Evolutionary conservation across 2,888 invertebrate species (phyloP), one percentile per base, ranked within the genome.

Genomic region (Emmelina monodactyla): DNA sequence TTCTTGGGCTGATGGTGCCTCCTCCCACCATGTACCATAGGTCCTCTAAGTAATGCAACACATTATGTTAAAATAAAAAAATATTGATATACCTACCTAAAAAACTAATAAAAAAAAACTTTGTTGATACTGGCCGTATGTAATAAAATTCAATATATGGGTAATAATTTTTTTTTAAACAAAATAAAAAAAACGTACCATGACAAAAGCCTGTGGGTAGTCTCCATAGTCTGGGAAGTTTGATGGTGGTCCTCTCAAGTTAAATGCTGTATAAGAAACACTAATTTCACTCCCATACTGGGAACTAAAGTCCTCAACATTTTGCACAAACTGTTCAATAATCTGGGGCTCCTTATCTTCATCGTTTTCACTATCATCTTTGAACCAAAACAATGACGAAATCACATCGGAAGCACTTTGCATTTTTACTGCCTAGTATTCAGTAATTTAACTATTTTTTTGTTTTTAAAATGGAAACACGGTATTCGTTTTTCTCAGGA

Each of bases 181-280:
- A 13, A 31, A 30, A 39, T 40, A 34, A 28, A 35, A 32, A 39
- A 34, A 29, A 37, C 9, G 10, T 79, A 94, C 95, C 87, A 94
- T 89, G 38, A 92, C 91, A 78, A 91, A 95, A 10, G 93, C 89
- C 65, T 93, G 88, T 7, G 93, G 91, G 76, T 91, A 94, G 62
- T 96, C 95, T 12, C 95, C 95, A 65, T 94, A 94, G 43, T 87
- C 86, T 0, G 95, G 95, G 76, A 88, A 95, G 62, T 91, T 90
- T 15, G 87, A 87, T 9, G 91, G 91, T 49, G 88, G 87, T 6
- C 94, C 94, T 34, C 89, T 86, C 37, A 96, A 83, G 72, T 95
- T 95, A 34, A 87, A 85, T 3, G 93, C 94, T 2, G 92, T 89
- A 58, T 95, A 95, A 0, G 92, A 93, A 58, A 92, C 89, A 71